These are phyloP conservation scores for Vireo altiloquus DNA, from an alignment of 2,113 vertebrate genomes.

Conservation along the genomic window DNA sequence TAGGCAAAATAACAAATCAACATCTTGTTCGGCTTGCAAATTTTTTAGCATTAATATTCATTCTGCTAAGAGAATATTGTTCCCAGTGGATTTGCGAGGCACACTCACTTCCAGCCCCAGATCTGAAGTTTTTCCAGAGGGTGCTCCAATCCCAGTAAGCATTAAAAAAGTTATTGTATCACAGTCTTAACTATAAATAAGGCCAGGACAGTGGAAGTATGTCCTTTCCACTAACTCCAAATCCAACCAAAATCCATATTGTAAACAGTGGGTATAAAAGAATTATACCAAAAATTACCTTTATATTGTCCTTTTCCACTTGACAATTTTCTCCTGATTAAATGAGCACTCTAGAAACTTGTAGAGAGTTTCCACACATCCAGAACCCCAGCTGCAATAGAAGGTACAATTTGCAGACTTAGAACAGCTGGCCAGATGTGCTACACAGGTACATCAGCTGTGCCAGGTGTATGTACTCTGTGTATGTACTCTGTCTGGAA, in stretches of 20 bases:
- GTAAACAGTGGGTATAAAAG: neutral
- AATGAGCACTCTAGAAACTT: neutral
- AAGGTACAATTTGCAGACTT: neutral
- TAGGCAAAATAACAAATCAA: neutral
- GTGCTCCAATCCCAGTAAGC: neutral
- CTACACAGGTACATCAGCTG: too few species aligned
- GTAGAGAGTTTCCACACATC: neutral
- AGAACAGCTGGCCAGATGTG: neutral
- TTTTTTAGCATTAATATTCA: neutral
- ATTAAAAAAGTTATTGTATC: neutral
- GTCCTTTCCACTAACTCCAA: neutral
- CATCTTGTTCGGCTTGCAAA: neutral
- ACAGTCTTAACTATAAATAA: neutral
- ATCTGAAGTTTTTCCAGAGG: neutral
- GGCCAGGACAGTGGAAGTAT: neutral
- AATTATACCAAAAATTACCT: neutral
- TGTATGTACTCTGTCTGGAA: neutral
- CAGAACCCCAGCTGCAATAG: neutral
- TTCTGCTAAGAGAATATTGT: neutral
- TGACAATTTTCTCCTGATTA: neutral
- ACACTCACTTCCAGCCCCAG: neutral
- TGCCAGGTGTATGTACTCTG: fast-evolving
- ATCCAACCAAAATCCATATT: neutral
- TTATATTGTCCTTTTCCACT: neutral
- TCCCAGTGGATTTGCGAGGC: neutral